phyloP scores from a whole-genome alignment of 2,113 vertebrate species.

The Caracal caracal region DNA sequence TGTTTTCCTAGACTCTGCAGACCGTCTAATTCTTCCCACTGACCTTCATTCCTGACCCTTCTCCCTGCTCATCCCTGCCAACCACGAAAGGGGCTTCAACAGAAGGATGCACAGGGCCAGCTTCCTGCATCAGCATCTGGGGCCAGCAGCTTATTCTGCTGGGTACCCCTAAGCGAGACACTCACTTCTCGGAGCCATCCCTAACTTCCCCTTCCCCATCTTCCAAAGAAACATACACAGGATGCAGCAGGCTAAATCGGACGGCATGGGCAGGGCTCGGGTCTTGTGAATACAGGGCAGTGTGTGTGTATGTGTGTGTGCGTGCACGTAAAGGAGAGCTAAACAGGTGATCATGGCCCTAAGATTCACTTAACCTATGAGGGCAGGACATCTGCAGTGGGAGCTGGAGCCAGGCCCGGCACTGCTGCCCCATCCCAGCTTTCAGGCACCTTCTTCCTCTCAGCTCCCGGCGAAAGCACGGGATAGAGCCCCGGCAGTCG shows the following conservation, averaged over 20 bases:
- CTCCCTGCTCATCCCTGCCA: neutral
- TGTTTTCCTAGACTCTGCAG: neutral
- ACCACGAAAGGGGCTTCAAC: neutral
- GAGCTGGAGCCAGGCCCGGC: neutral
- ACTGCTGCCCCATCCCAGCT: neutral
- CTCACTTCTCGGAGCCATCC: neutral
- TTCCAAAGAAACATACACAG: neutral
- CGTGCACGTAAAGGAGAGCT: accelerated
- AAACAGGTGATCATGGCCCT: neutral
- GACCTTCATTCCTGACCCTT: neutral
- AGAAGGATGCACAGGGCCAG: neutral
- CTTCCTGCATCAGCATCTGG: neutral
- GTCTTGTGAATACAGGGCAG: neutral
- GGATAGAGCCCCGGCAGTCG: neutral
- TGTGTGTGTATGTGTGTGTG: neutral
- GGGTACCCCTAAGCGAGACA: neutral
- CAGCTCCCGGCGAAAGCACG: neutral
- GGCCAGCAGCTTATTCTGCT: neutral
- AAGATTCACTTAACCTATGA: neutral
- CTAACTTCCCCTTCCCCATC: neutral
- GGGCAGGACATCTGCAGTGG: neutral
- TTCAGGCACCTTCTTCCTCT: neutral
- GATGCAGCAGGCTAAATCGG: neutral
- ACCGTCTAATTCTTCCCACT: neutral
- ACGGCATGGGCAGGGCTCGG: neutral